Evolutionary conservation across 2,888 invertebrate genomes (phyloP).

Genomic region (Gortyna flavago): DNA sequence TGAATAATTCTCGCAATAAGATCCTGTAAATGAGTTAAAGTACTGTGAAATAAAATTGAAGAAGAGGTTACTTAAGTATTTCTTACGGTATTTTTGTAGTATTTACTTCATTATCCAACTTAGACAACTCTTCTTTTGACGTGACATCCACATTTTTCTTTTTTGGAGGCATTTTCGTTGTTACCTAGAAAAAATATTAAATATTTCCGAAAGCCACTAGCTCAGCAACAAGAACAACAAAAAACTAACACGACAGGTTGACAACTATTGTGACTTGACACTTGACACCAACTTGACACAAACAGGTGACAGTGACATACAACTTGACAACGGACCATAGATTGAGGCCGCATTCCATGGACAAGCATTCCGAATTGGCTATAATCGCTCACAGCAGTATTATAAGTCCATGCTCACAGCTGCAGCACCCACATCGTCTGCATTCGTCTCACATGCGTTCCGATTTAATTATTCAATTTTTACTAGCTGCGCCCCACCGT

Average conservation of each 20-base stretch:
- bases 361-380: no score
- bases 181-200: not conserved
- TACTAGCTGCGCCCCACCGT: no score
- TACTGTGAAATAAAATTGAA: not conserved
- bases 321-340: no score
- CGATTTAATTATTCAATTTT: no score
- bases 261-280: conserved; percentile 1
- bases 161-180: conserved; percentile 77
- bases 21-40: conserved; percentile 86
- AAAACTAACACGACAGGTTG: no score
- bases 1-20: conserved; percentile 93
- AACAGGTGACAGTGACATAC: no score
- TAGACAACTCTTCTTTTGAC: conserved; percentile 74
- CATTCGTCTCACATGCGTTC: no score
- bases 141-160: conserved; percentile 70
- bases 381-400: no score
- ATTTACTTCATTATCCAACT: conserved; percentile 80
- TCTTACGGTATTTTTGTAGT: conserved; percentile 1
- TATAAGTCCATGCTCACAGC: no score
- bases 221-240: not conserved
- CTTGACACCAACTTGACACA: no score
- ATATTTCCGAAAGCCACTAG: not conserved
- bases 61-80: conserved; percentile 66
- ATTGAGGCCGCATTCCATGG: no score
- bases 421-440: no score